Conservation (phyloP, 2,797 vertebrate species). For the Buphagus erythrorhynchus region DNA sequence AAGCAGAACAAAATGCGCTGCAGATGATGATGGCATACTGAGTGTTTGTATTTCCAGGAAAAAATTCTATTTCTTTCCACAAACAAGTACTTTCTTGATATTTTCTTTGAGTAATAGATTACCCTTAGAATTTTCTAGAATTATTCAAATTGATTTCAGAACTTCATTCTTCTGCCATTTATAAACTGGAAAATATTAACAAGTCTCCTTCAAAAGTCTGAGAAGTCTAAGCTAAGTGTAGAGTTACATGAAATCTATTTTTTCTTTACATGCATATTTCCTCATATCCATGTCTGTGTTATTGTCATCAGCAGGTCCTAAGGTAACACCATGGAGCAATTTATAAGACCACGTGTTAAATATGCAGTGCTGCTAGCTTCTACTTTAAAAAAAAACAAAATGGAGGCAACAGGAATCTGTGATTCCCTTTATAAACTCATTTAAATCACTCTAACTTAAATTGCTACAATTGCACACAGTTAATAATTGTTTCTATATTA, state of each 20-base stretch:
- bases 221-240: neutral
- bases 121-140: neutral
- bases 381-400: neutral
- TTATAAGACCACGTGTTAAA: neutral
- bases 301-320: neutral
- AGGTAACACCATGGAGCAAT: neutral
- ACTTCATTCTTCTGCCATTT: neutral
- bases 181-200: neutral
- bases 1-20: neutral
- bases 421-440: neutral
- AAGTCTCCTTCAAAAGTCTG: neutral
- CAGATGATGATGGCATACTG: neutral
- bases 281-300: rapidly evolving
- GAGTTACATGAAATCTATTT: neutral
- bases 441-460: neutral
- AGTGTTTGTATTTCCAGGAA: neutral
- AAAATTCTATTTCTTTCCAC: neutral
- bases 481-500: neutral
- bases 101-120: neutral
- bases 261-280: neutral
- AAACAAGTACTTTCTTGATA: neutral
- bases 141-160: neutral
- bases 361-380: neutral
- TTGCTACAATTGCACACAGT: neutral
- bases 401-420: neutral